These are phyloP conservation scores for Schrankia costaestrigalis DNA, from an alignment of 2,888 invertebrate genomes.

Conservation along the genomic window DNA sequence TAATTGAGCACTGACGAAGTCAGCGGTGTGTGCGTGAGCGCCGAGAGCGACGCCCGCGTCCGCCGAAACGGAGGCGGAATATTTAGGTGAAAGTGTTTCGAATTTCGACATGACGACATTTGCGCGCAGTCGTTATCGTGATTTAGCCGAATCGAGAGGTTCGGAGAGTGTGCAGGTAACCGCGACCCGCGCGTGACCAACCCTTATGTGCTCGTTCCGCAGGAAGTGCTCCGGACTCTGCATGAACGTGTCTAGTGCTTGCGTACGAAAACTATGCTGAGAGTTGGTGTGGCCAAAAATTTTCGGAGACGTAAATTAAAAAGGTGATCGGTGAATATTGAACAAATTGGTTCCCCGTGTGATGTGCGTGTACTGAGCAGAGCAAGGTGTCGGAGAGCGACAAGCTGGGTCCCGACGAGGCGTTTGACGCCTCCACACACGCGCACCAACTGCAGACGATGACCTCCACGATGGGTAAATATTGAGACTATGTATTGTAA, in stretches of 20 bases:
- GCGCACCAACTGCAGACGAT: constrained; percentile 72
- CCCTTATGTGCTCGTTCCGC: constrained; percentile 51
- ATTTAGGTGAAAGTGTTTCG: constrained; percentile 82
- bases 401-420: constrained; percentile 71
- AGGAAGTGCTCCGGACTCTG: constrained; percentile 61
- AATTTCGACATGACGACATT: constrained; percentile 81
- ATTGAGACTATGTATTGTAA: constrained; percentile 25
- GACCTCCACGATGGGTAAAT: constrained; percentile 80
- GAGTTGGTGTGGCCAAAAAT: constrained; percentile 63
- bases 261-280: constrained; percentile 69
- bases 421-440: constrained; percentile 67
- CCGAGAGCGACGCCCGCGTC: constrained; percentile 80
- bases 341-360: constrained; percentile 62
- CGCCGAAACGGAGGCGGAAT: constrained; percentile 79
- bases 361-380: constrained; percentile 62
- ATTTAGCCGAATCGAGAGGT: constrained; percentile 80
- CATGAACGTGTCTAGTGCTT: constrained; percentile 60
- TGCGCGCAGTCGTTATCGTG: constrained; percentile 81
- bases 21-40: constrained; percentile 76
- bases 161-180: constrained; percentile 58
- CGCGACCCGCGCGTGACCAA: constrained; percentile 47
- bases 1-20: constrained; percentile 70
- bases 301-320: constrained; percentile 71
- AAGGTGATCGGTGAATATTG: constrained; percentile 65
- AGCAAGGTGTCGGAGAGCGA: constrained; percentile 71